Conservation (phyloP, 2,113 vertebrate genomes). For the Gymnogyps californianus region DNA sequence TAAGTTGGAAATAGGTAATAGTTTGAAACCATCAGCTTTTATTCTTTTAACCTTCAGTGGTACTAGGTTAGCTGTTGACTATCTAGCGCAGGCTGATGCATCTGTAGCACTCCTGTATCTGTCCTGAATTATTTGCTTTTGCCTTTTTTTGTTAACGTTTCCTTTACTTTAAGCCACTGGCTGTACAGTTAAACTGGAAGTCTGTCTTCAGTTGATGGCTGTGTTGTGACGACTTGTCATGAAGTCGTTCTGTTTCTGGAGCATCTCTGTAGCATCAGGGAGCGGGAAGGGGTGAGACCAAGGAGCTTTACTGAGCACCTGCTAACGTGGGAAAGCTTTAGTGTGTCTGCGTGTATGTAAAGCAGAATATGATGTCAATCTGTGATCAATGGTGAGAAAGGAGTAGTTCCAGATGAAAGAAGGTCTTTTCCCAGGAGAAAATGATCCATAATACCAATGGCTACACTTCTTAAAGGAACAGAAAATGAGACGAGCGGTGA, state of each 20-base stretch:
- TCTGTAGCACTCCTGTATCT: background rate
- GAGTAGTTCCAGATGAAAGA: background rate
- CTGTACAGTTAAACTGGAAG: background rate
- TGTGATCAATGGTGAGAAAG: background rate
- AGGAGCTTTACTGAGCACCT: background rate
- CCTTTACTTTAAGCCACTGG: background rate
- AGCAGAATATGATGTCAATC: background rate
- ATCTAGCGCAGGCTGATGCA: background rate
- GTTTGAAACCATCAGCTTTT: background rate
- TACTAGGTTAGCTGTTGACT: background rate
- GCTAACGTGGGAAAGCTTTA: fast-evolving
- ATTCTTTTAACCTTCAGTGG: background rate
- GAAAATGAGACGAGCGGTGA: background rate
- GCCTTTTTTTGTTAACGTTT: background rate
- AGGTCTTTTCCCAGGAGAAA: background rate
- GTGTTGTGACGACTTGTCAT: background rate
- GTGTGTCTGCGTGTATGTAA: fast-evolving
- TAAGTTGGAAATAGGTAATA: background rate
- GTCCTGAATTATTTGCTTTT: background rate
- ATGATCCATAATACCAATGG: background rate
- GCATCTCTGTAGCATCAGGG: background rate
- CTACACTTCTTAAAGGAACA: background rate
- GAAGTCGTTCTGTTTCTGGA: background rate
- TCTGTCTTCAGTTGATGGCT: background rate
- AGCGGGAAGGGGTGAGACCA: background rate